Base-by-base conservation (phyloP, 2,888 invertebrate genomes). In the Drosophila parthenogenetica region DNA sequence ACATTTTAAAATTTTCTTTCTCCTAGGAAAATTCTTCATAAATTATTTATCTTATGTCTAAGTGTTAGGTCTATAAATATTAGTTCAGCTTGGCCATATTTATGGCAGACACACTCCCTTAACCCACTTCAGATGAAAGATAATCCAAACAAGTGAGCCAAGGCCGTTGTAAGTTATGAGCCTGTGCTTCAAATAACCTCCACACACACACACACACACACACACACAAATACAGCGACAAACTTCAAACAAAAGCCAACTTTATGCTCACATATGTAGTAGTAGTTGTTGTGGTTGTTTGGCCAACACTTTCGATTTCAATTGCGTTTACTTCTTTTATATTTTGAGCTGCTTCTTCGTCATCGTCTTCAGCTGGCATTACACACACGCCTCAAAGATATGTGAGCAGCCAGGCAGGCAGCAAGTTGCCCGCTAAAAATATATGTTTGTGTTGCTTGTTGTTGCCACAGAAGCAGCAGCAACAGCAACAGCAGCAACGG, bases 221-320 rank as follows among this genome's bases (percentile, higher is more conserved):
- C 54, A 32, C 13, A 14, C 2, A 51, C 61, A 64, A 54, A 61
- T 58, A 43, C 4, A 57, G 11, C 62, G 58, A 42, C 35, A 35
- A 49, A 45, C 37, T 46, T 57, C 42, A 71, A 75, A 79, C 63
- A 75, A 74, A 68, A 68, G 29, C 45, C 39, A 54, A 46, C 60
- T 48, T 62, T 59, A 64, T 73, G 62, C 68, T 48, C 76, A 61
- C 69, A 79, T 75, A 69, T 75, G 69, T 53, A 75, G 72, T 59
- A 51, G 48, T 16, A 42, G 22, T 45, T 59, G 50, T 32, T 55
- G 58, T 43, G 59, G 68, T 60, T 72, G 50, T 73, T 67, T 57
- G 66, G 67, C 70, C 77, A 82, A 82, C 89, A 87, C 89, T 87
- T 87, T 90, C 89, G 79, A 84, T 90, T 90, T 90, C 89, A 89